phyloP scores from a whole-genome alignment of 2,113 vertebrate genomes.

The Oryzias curvinotus region DNA sequence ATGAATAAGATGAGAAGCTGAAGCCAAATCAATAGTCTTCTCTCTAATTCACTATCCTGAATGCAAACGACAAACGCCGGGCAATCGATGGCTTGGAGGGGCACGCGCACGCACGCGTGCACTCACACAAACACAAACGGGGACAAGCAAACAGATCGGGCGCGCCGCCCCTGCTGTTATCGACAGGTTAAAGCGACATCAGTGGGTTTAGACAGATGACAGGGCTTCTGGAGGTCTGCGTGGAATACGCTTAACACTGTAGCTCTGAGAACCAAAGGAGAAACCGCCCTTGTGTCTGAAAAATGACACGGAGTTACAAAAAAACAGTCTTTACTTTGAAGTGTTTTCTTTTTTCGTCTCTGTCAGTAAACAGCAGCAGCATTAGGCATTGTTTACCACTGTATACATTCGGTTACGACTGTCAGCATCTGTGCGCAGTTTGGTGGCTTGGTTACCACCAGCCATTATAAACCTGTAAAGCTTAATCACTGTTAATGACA shows the following conservation, averaged over 20 bases:
- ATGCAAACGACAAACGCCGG: constrained; percentile 75
- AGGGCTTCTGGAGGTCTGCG: constrained; percentile 65
- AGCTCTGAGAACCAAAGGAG: constrained; percentile 25
- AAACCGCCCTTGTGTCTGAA: constrained; percentile 31
- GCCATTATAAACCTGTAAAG: constrained; percentile 74
- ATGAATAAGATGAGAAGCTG: constrained; percentile 73
- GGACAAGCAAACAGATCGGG: constrained; percentile 17
- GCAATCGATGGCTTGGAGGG: constrained; percentile 65
- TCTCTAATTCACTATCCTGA: constrained; percentile 77
- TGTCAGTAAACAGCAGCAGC: constrained; percentile 44
- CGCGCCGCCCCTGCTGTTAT: constrained; percentile 59
- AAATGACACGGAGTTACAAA: constrained; percentile 2
- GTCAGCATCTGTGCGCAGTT: constrained; percentile 82
- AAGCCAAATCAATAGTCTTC: constrained; percentile 75
- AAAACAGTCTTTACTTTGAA: not conserved
- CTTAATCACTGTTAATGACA: constrained; percentile 76
- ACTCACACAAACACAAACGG: constrained; percentile 12
- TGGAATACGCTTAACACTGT: constrained; percentile 60
- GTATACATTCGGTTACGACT: constrained; percentile 54
- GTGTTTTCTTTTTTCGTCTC: constrained; percentile 5
- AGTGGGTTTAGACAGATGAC: constrained; percentile 76
- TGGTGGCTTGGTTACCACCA: constrained; percentile 71
- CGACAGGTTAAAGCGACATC: constrained; percentile 75
- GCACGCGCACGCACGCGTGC: constrained; percentile 10
- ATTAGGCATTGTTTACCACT: constrained; percentile 65